Percentiles rank a stretch among this genome's conserved stretches.
Conservation (phyloP, 2,888 invertebrate species). For the Caenorhabditis auriculariae region DNA sequence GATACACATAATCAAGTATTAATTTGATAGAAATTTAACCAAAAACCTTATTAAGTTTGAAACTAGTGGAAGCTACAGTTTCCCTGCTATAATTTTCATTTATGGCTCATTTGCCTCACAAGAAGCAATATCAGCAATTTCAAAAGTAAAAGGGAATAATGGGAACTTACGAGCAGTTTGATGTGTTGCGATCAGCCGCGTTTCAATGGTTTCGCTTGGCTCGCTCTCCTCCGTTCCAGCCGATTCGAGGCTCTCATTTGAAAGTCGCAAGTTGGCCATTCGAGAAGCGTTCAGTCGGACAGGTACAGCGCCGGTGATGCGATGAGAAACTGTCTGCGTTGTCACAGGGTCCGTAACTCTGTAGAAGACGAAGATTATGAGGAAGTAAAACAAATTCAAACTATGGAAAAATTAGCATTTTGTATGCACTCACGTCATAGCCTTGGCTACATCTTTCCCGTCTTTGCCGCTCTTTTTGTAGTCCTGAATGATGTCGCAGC, state of each 20-base stretch:
- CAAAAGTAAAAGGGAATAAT: too few relatives aligned
- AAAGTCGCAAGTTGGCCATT: slow-evolving; percentile 42
- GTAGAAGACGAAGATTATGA: not conserved
- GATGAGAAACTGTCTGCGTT: slow-evolving; percentile 42
- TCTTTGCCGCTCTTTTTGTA: slow-evolving; percentile 51
- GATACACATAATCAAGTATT: too few relatives aligned
- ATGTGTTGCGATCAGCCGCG: slow-evolving; percentile 52
- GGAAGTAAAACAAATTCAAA: not conserved
- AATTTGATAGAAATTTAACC: too few relatives aligned
- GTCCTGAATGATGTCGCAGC: slow-evolving; percentile 59
- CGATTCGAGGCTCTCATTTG: slow-evolving; percentile 46
- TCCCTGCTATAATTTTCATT: not conserved
- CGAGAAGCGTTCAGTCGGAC: slow-evolving; percentile 49
- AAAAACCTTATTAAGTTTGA: too few relatives aligned
- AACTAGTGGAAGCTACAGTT: not conserved
- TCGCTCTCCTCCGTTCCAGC: slow-evolving; percentile 41
- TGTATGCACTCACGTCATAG: slow-evolving; percentile 8
- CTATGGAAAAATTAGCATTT: not conserved
- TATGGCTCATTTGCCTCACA: too few relatives aligned
- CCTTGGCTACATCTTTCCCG: slow-evolving; percentile 34
- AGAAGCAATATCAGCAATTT: too few relatives aligned
- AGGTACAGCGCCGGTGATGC: slow-evolving; percentile 55
- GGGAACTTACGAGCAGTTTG: slow-evolving; percentile 50
- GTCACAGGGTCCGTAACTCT: slow-evolving; percentile 37
- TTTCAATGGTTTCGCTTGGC: slow-evolving; percentile 57